Evolutionary conservation across 2,888 invertebrate species (phyloP).

Genomic region (Bombylius discolor): DNA sequence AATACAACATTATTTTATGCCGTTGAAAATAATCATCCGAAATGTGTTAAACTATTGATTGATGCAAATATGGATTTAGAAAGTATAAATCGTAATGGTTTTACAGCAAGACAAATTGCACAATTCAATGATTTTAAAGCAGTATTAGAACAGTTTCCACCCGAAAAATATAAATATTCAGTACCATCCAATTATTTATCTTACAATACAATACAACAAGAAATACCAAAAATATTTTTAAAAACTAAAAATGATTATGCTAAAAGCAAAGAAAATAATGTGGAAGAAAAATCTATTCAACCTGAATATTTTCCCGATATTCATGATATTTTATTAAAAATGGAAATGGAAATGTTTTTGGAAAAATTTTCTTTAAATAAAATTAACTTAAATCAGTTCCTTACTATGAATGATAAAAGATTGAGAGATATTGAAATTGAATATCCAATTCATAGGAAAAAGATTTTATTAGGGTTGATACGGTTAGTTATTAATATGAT

Average conservation of each 20-base stretch:
- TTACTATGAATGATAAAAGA: constrained; percentile 25
- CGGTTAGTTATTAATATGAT: constrained; percentile 21
- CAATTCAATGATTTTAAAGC: constrained; percentile 31
- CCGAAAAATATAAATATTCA: constrained; percentile 17
- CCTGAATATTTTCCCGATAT: constrained; percentile 36
- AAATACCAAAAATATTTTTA: constrained; percentile 31
- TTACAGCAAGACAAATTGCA: constrained; percentile 29
- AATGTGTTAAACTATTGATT: constrained; percentile 26
- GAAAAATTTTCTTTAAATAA: constrained; percentile 26
- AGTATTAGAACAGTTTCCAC: constrained; percentile 27
- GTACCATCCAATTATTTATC: constrained; percentile 27
- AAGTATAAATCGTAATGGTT: constrained; percentile 27
- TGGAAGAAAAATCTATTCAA: constrained; percentile 20
- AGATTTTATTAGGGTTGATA: constrained; percentile 28
- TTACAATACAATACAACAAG: constrained; percentile 28
- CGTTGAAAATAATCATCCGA: constrained; percentile 29
- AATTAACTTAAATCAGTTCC: constrained; percentile 26
- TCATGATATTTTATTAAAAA: constrained; percentile 22
- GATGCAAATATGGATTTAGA: constrained; percentile 16
- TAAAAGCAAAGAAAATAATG: neutral
- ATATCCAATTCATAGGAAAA: constrained; percentile 27
- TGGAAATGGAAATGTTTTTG: constrained; percentile 22
- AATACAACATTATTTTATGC: constrained; percentile 32
- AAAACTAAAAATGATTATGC: constrained; percentile 5
- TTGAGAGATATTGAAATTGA: constrained; percentile 26